Evolutionary conservation across 2,888 invertebrate species (phyloP).

Genomic region (Chaetogeoica ovagalla): DNA sequence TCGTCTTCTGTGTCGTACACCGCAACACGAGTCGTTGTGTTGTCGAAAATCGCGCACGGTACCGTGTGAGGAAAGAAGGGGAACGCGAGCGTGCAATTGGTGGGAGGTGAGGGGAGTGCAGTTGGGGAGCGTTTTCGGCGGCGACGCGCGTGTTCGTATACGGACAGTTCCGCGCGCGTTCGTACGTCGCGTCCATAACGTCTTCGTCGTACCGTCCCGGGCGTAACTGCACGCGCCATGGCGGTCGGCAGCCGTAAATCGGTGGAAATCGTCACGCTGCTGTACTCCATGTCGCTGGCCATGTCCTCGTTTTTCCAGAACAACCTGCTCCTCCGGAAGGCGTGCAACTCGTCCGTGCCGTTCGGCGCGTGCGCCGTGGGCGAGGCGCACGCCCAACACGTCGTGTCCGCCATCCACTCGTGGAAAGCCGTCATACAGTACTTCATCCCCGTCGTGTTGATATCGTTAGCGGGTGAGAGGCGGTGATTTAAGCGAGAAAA

Average conservation of each 20-base stretch:
- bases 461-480: constrained; percentile 22
- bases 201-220: neutral
- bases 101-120: too few relatives aligned
- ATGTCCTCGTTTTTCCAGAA: constrained; percentile 47
- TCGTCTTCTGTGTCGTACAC: too few relatives aligned
- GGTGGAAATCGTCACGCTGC: constrained; percentile 33
- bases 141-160: too few relatives aligned
- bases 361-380: constrained; percentile 53
- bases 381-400: constrained; percentile 56
- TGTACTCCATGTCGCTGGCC: constrained; percentile 27
- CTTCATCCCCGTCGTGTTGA: constrained; percentile 23
- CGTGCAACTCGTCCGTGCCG: constrained; percentile 46
- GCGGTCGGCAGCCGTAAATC: neutral
- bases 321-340: constrained; percentile 49
- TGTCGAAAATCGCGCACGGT: too few relatives aligned
- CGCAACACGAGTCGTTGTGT: too few relatives aligned
- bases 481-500: too few relatives aligned
- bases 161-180: neutral
- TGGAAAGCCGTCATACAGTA: constrained; percentile 40
- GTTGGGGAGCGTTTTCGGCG: too few relatives aligned
- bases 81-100: too few relatives aligned
- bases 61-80: too few relatives aligned
- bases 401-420: constrained; percentile 45
- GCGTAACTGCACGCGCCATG: neutral
- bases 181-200: neutral